Percentiles rank a stretch among this genome's conserved stretches.
phyloP scores from a whole-genome alignment of 1,140 invertebrate genomes.

The Euwallacea fornicatus region DNA sequence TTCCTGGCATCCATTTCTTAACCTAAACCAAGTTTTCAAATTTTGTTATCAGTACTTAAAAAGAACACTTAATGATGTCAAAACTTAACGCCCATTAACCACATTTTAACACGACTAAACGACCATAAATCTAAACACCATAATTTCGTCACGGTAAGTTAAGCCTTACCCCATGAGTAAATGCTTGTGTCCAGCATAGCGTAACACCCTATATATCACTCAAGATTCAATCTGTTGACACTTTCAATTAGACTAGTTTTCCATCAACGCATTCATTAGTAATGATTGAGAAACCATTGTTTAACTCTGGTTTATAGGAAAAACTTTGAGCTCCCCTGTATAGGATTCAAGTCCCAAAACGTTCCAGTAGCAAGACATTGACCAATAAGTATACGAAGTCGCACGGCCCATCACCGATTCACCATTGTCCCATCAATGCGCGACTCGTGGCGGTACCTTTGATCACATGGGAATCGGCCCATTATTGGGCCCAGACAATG shows the following conservation, averaged over 20 bases:
- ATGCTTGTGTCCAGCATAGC: constrained; percentile 11
- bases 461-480: constrained; percentile 30
- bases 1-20: no score
- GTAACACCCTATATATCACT: constrained; percentile 22
- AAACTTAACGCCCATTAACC: background rate
- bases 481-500: constrained; percentile 32
- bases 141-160: constrained; percentile 30
- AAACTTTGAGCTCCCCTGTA: constrained; percentile 4
- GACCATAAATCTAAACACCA: constrained; percentile 16
- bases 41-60: background rate
- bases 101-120: constrained; percentile 5
- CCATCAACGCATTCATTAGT: background rate
- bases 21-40: no score
- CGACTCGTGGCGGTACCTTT: constrained; percentile 22
- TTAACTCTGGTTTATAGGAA: background rate
- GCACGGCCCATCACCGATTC: constrained; percentile 30
- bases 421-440: constrained; percentile 30
- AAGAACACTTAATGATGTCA: no score
- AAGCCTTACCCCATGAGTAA: constrained; percentile 27
- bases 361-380: constrained; percentile 24
- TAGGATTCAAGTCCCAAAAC: constrained; percentile 9
- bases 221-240: constrained; percentile 23
- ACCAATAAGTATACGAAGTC: constrained; percentile 33
- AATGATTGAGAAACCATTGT: background rate
- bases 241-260: constrained; percentile 3